Evolutionary conservation across 2,113 vertebrate species (phyloP), one percentile per base, ranked within the genome.

Genomic region (Gasterosteus nipponicus): DNA sequence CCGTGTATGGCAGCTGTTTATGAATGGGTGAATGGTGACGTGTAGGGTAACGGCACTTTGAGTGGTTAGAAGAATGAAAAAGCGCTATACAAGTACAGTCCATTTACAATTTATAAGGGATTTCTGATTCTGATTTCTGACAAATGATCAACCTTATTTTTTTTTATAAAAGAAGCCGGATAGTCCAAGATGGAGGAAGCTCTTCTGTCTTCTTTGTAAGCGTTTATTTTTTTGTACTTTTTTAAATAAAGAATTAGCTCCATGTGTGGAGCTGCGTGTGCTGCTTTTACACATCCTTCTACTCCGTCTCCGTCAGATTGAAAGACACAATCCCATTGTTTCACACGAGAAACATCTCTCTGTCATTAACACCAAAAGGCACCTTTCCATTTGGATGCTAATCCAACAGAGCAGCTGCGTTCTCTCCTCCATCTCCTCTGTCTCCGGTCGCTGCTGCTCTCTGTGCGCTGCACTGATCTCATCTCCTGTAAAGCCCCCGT

Each of bases 401-500:
- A 42, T 75, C 16, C 26, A 35, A 46, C 29, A 41, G 38, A 38
- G 69, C 66, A 22, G 35, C 31, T 41, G 16, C 26, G 41, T 14
- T 58, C 39, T 75, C 35, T 70, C 53, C 22, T 51, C 19, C 18
- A 15, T 18, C 46, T 18, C 46, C 7, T 16, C 41, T 35, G n/a
- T 54, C 67, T 61, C 15, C 19, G 16, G 29, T 29, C 38, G 12
- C 53, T 57, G 1, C 72, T 54, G 69, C 33, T 14, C n/a, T 75
- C 63, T 1, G 9, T 69, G 51, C 12, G 1, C 38, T 3, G 38
- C 64, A 53, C 60, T 79, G 81, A 88, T 84, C 79, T 70, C 49
- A 73, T 82, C 80, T 73, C 53, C 73, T n/a, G 15, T 73, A 65
- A 71, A 76, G 70, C 59, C 75, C 39, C 47, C 29, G 75, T 16